Conservation (phyloP, 2,113 vertebrate genomes). For the Lepisosteus osseus region DNA sequence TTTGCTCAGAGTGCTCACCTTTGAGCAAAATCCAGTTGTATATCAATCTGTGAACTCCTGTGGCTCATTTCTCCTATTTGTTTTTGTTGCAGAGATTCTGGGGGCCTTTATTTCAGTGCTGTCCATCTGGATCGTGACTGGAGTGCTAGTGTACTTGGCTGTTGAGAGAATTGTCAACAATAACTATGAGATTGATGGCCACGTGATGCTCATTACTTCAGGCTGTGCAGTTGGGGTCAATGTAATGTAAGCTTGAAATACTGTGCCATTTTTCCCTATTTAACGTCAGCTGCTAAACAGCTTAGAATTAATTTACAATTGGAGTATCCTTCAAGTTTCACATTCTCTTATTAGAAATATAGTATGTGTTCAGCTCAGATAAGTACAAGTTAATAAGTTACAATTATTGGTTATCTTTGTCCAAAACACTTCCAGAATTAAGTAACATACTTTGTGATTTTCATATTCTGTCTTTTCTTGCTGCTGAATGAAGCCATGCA, state of each 20-base stretch:
- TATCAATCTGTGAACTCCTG: neutral
- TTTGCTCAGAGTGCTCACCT: neutral
- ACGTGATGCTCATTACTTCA: constrained; percentile 87
- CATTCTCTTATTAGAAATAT: no score
- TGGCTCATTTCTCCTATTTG: neutral
- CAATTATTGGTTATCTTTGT: no score
- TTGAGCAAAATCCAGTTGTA: neutral
- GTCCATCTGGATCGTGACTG: constrained; percentile 94
- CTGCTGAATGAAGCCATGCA: no score
- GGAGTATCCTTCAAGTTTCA: no score
- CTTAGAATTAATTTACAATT: no score
- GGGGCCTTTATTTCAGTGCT: constrained; percentile 86
- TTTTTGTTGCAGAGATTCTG: constrained; percentile 74
- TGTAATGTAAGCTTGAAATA: constrained; percentile 74
- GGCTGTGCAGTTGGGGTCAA: constrained; percentile 85
- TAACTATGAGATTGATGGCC: constrained; percentile 89
- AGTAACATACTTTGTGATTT: no score
- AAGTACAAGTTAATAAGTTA: no score
- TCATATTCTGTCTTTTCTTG: no score
- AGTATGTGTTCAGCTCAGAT: no score
- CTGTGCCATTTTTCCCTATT: neutral
- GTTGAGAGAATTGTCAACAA: constrained; percentile 82
- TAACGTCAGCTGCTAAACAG: no score
- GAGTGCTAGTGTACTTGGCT: constrained; percentile 85
- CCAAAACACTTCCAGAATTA: no score